Evolutionary conservation across 2,888 invertebrate species (phyloP).

Genomic region (Augochlorella aurata): DNA sequence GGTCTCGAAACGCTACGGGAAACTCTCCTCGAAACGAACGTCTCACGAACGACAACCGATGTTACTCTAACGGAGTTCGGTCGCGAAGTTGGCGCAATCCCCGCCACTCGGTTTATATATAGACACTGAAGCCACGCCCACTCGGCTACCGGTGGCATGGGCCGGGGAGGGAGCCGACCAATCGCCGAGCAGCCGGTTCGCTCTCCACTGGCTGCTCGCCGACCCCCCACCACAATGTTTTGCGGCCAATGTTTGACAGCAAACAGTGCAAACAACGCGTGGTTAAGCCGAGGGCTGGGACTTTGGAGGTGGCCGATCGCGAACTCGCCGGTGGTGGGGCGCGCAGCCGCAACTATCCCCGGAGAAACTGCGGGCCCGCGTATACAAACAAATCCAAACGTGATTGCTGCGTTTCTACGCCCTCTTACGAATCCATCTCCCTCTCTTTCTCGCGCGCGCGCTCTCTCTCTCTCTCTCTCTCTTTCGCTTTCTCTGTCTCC

Average conservation of each 20-base stretch:
- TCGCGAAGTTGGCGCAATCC: conserved; percentile 69
- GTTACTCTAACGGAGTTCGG: conserved; percentile 52
- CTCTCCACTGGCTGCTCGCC: conserved; percentile 19
- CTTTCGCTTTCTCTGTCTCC: not conserved
- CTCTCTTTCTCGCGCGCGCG: not conserved
- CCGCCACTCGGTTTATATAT: conserved; percentile 68
- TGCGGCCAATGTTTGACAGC: conserved; percentile 79
- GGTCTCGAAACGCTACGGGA: too few species aligned
- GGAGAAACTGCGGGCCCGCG: conserved; percentile 39
- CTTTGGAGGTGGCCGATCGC: conserved; percentile 55
- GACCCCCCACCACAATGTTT: conserved; percentile 69
- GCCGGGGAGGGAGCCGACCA: conserved; percentile 31
- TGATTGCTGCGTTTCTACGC: conserved; percentile 58
- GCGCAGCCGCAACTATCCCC: conserved; percentile 77
- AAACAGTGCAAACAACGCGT: conserved; percentile 77
- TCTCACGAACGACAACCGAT: conserved; percentile 4
- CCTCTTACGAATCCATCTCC: conserved; percentile 33
- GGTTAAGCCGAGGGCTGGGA: conserved; percentile 59
- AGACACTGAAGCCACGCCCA: conserved; percentile 35
- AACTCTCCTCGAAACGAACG: too few species aligned
- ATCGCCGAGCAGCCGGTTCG: conserved; percentile 12
- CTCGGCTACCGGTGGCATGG: not conserved
- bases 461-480: not conserved
- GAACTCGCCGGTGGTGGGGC: conserved; percentile 58
- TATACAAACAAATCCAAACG: conserved; percentile 76